These are phyloP conservation scores for Triplophysa bombifrons DNA, from an alignment of 2,797 vertebrate species.

Conservation along the genomic window DNA sequence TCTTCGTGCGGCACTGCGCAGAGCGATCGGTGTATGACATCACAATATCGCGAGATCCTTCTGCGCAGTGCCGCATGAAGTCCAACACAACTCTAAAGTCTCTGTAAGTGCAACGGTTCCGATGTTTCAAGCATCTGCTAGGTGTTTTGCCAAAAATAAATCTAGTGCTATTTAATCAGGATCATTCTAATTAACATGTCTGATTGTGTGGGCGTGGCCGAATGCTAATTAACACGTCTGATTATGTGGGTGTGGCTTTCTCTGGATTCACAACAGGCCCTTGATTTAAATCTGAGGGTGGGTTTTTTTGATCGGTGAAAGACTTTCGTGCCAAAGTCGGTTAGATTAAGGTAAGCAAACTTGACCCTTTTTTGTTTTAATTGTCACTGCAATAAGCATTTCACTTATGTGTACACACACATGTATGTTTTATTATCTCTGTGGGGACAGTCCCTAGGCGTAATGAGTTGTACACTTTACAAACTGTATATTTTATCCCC, in stretches of 20 bases:
- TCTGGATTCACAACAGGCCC: neutral
- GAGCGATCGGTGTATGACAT: no score
- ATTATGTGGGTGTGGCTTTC: conserved; percentile 16
- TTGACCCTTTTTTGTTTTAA: neutral
- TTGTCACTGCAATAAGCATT: no score
- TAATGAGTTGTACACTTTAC: no score
- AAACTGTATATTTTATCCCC: no score
- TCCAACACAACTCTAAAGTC: neutral
- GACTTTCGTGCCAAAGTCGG: neutral
- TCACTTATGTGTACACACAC: no score
- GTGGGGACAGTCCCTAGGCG: no score
- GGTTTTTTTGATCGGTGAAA: neutral
- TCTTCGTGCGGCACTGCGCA: no score
- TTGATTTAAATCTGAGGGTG: conserved; percentile 1
- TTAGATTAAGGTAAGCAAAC: conserved; percentile 3
- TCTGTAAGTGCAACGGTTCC: neutral
- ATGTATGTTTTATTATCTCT: no score
- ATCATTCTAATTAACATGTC: neutral
- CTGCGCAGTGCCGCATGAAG: no score
- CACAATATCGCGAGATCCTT: no score
- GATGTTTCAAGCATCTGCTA: neutral
- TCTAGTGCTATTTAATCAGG: neutral
- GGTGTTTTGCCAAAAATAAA: no score
- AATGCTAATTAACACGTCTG: neutral
- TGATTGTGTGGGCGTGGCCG: neutral